Base-by-base conservation (phyloP, 2,888 invertebrate species). In the Cerastoderma edule region DNA sequence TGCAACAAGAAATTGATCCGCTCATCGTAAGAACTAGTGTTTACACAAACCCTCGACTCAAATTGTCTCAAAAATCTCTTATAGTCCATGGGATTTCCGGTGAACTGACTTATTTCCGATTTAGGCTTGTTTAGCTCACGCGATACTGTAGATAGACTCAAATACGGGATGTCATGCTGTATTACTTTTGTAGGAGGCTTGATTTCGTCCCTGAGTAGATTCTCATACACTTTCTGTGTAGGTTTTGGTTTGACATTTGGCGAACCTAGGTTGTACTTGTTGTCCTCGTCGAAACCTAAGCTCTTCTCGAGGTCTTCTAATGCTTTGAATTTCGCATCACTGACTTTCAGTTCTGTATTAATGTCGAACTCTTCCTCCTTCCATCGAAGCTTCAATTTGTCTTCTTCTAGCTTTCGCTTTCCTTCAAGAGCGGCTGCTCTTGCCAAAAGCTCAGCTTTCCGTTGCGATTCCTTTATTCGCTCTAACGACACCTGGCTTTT, bases 11-110 rank as follows among this genome's bases (percentile, higher is more conserved):
- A 74, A 48, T 74, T 74, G 22, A 74, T 19, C 19, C 60, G 32
- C 66, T 78, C 78, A 0, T 73, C 73, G 28, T 56, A 68, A 13
- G 72, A 75, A 16, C 63, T 67, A n/a, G 67, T 76, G 24, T 74
- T 75, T 4, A 4, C 24, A 22, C n/a, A 39, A 4, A 78, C 65
- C 46, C 54, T 60, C 10, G 73, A 24, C 13, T 78, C 60, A 44
- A 73, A 76, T 22, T 73, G 75, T 50, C 79, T 65, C 4, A 64
- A 13, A 24, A 80, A 80, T 44, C 54, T 27, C 13, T 48, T 67
- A 32, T 67, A 75, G 0, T 76, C 71, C 35, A 76, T 64, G 8
- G 79, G 70, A 39, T 65, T 54, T 3, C 79, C 79, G 8, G 16
- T 19, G 28, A 79, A 79, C 24, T 46, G 66, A 13, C 48, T 8